phyloP scores from a whole-genome alignment of 2,797 vertebrate species.

The Syngnathus acus region DNA sequence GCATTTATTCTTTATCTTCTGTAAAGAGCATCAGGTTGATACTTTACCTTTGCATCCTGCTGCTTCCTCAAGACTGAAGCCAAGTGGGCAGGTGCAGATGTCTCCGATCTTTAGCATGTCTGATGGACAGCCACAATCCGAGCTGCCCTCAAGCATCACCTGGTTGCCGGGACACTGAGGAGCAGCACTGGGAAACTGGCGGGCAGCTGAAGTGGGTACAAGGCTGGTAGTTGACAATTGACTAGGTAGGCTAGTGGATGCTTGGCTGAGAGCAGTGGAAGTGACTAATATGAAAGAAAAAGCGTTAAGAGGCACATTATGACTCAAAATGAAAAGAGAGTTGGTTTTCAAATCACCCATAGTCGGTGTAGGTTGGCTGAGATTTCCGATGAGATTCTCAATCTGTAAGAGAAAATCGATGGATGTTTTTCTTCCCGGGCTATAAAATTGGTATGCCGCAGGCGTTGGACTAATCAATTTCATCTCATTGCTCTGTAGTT shows the following conservation, averaged over 20 bases:
- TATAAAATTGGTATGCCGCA: background rate
- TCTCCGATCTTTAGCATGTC: conserved; percentile 39
- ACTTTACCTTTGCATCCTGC: conserved; percentile 51
- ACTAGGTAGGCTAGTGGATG: background rate
- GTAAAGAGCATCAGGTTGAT: conserved; percentile 19
- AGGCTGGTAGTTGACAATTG: conserved; percentile 10
- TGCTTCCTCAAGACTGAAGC: conserved; percentile 43
- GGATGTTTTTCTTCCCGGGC: background rate
- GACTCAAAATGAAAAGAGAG: conserved; percentile 6
- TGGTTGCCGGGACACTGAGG: conserved; percentile 52
- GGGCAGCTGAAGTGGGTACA: background rate
- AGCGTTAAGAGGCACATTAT: background rate
- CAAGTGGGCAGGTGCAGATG: conserved; percentile 55
- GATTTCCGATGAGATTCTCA: conserved; percentile 41
- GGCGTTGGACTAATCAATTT: background rate
- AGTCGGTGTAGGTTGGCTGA: conserved; percentile 25
- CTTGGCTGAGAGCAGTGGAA: conserved; percentile 11
- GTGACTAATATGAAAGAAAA: conserved; percentile 4
- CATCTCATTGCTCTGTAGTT: background rate
- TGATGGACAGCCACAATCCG: conserved; percentile 47
- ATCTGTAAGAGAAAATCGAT: conserved; percentile 22
- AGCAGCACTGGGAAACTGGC: conserved; percentile 11
- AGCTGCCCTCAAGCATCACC: conserved; percentile 26
- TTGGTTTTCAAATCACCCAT: conserved; percentile 18
- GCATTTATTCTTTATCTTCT: background rate